A percentile compares a stretch with the other conserved stretches of the same genome.
phyloP scores from a whole-genome alignment of 2,797 vertebrate species.

The Myotis findleyi region DNA sequence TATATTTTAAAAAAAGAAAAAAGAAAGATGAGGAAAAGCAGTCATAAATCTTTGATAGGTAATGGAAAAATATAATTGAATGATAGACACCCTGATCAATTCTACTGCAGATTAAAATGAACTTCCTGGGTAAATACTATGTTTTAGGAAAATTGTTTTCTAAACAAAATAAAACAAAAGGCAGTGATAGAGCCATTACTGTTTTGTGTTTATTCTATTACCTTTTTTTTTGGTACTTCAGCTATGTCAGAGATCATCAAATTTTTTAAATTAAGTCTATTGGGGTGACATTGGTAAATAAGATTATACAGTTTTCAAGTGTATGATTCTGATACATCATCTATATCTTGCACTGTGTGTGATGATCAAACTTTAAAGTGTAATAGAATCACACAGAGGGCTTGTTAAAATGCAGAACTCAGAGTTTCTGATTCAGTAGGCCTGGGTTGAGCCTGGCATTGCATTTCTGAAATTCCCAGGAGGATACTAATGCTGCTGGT shows the following conservation, averaged over 20 bases:
- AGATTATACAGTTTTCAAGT: background rate
- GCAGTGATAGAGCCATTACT: background rate
- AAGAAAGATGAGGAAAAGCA: background rate
- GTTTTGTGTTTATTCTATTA: background rate
- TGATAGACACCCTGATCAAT: background rate
- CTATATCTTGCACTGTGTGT: background rate
- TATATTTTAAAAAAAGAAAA: too few species aligned
- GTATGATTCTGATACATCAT: background rate
- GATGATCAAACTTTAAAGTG: background rate
- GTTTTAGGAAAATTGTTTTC: background rate
- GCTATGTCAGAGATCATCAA: background rate
- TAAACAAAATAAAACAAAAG: slow-evolving; percentile 25
- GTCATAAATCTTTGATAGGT: background rate
- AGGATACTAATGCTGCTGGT: background rate
- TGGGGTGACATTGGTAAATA: background rate
- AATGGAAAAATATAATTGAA: background rate
- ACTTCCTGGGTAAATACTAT: background rate
- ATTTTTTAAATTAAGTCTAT: background rate
- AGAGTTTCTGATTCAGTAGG: background rate
- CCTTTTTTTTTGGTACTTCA: background rate
- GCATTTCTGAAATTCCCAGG: slow-evolving; percentile 25
- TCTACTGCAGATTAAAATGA: slow-evolving; percentile 27
- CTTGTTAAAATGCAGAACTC: background rate
- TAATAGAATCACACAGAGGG: background rate
- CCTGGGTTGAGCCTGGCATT: background rate